phyloP scores from a whole-genome alignment of 64 coral and sea anemone genomes.

The Pachyseris speciosa region DNA sequence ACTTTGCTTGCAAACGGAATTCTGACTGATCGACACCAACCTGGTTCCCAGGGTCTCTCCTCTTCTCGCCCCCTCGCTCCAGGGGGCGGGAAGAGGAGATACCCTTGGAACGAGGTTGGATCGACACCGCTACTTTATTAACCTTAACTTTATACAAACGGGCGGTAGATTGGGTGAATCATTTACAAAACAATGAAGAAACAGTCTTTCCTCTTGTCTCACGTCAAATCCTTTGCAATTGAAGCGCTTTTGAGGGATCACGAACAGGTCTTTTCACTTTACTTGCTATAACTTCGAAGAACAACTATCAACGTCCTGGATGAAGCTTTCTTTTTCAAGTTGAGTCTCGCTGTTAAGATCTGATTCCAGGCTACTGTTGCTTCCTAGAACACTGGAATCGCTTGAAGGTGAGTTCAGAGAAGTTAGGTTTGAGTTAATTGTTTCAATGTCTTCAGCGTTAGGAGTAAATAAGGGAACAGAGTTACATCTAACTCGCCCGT shows the following conservation, averaged over 20 bases:
- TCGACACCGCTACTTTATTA: too few species aligned
- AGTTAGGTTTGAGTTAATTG: background rate
- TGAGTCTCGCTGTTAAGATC: background rate
- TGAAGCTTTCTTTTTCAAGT: background rate
- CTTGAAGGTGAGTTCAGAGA: background rate
- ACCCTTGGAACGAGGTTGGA: too few species aligned
- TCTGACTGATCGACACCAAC: too few species aligned
- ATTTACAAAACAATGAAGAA: too few species aligned
- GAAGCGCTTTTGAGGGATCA: too few species aligned
- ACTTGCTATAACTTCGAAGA: slow-evolving; percentile 9
- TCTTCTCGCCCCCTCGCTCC: too few species aligned
- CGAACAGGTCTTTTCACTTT: background rate
- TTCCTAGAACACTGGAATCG: background rate
- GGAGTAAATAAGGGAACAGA: background rate
- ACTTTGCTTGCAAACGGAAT: too few species aligned
- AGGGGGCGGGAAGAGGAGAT: too few species aligned
- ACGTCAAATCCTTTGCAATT: background rate
- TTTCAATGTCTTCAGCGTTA: background rate
- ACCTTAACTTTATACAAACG: too few species aligned
- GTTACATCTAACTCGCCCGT: background rate
- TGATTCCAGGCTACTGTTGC: background rate
- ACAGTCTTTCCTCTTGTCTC: too few species aligned
- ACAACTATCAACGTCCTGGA: background rate
- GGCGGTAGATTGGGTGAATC: too few species aligned
- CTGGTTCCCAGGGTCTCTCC: too few species aligned